Evolutionary conservation across 2,888 invertebrate species (phyloP).

Genomic region (Rhamnusium bicolor): DNA sequence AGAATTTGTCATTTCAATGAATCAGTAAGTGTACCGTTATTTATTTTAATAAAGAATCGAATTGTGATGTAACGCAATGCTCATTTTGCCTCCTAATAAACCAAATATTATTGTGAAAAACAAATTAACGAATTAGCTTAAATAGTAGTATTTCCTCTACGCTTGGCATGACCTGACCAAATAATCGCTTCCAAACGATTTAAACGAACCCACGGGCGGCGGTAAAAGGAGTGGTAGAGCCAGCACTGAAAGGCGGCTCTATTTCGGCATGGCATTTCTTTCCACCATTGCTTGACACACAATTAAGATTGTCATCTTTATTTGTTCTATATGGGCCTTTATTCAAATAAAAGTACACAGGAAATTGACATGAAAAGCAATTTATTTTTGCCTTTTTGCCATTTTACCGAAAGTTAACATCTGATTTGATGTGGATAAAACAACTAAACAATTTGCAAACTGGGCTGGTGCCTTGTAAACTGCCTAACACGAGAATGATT

Average conservation of each 20-base stretch:
- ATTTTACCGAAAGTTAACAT: neutral
- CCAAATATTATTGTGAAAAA: neutral
- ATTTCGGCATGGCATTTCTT: neutral
- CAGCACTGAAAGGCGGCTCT: neutral
- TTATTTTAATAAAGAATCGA: too few species aligned
- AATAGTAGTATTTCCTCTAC: neutral
- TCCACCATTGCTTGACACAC: conserved; percentile 6
- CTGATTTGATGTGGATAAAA: neutral
- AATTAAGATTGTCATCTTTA: conserved; percentile 8
- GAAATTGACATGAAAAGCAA: neutral
- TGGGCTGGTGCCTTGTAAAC: neutral
- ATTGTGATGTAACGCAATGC: neutral
- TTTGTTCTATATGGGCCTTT: neutral
- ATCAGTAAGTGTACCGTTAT: too few species aligned
- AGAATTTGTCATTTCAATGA: too few species aligned
- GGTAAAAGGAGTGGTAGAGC: neutral
- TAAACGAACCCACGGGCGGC: neutral
- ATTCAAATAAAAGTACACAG: conserved; percentile 1
- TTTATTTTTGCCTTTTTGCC: neutral
- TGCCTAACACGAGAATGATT: neutral
- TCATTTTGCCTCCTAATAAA: neutral
- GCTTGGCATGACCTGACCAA: conserved; percentile 1
- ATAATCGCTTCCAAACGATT: neutral
- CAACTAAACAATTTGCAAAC: neutral
- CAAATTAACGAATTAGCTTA: neutral